Evolutionary conservation across 2,797 vertebrate genomes (phyloP).

Genomic region (Karalla daura): DNA sequence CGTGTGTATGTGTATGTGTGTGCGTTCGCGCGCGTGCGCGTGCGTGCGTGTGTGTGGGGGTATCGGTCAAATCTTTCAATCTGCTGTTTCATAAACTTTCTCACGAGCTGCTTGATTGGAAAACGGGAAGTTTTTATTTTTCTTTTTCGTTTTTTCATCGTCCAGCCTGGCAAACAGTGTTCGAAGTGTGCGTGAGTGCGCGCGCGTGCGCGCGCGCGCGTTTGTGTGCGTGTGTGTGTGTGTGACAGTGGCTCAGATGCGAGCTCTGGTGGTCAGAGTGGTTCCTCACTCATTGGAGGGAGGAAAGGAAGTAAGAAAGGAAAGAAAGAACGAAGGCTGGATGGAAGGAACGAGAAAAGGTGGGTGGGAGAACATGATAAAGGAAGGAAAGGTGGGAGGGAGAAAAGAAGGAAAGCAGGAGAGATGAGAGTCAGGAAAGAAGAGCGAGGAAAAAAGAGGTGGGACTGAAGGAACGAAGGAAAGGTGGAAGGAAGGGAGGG

Average conservation of each 20-base stretch:
- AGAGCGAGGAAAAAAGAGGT: not conserved
- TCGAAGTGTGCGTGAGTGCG: not conserved
- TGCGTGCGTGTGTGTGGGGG: conserved; percentile 25
- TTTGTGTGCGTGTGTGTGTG: not conserved
- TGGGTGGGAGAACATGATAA: no score
- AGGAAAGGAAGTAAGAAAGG: not conserved
- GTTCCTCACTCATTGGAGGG: conserved; percentile 15
- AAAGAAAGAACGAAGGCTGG: not conserved
- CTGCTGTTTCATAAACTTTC: conserved; percentile 73
- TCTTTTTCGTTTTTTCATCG: conserved; percentile 3
- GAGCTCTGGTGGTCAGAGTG: conserved; percentile 66
- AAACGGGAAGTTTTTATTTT: conserved; percentile 70
- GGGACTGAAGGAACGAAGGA: not conserved
- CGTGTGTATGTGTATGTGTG: conserved; percentile 15
- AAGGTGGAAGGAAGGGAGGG: not conserved
- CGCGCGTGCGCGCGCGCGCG: not conserved
- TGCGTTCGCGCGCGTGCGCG: conserved; percentile 27
- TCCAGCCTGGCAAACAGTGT: not conserved
- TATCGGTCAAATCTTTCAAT: conserved; percentile 56
- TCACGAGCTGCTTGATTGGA: conserved; percentile 65
- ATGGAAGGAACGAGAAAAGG: not conserved
- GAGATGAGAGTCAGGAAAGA: not conserved
- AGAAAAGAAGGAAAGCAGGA: not conserved
- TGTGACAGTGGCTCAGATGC: conserved; percentile 61
- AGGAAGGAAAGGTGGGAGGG: no score